Evolutionary conservation across 2,888 invertebrate genomes (phyloP).

Genomic region (Gerosis bhagava): DNA sequence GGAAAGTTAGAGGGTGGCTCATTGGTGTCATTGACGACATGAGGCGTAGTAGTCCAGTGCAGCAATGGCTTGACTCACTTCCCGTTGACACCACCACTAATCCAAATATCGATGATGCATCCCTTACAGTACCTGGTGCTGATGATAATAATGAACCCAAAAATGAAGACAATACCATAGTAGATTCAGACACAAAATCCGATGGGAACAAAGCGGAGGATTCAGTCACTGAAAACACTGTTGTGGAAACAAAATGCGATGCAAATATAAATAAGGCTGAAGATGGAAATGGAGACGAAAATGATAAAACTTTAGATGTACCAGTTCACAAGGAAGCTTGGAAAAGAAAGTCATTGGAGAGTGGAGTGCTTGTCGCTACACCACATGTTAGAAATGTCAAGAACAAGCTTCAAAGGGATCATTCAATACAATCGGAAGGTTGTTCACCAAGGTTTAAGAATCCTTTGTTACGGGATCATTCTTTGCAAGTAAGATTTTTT

Average conservation of each 20-base stretch:
- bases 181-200: slow-evolving; percentile 46
- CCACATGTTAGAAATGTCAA: slow-evolving; percentile 52
- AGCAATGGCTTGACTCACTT: slow-evolving; percentile 89
- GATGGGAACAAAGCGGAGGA: slow-evolving; percentile 65
- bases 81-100: slow-evolving; percentile 62
- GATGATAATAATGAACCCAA: slow-evolving; percentile 15
- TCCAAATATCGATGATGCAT: slow-evolving; percentile 28
- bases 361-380: slow-evolving; percentile 54
- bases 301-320: slow-evolving; percentile 58
- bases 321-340: slow-evolving; percentile 56
- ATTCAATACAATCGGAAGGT: slow-evolving; percentile 75
- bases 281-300: slow-evolving; percentile 25
- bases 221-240: slow-evolving; percentile 60
- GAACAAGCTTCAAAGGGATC: slow-evolving; percentile 63
- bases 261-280: slow-evolving; percentile 15
- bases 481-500: slow-evolving; percentile 77
- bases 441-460: slow-evolving; percentile 68
- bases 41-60: slow-evolving; percentile 86
- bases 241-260: slow-evolving; percentile 37
- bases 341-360: slow-evolving; percentile 68
- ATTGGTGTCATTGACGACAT: slow-evolving; percentile 80
- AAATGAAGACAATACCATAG: slow-evolving; percentile 39
- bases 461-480: slow-evolving; percentile 73
- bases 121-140: slow-evolving; percentile 8
- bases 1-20: slow-evolving; percentile 74